Conservation (phyloP, 1,140 invertebrate genomes). For the Nautilus pompilius region DNA sequence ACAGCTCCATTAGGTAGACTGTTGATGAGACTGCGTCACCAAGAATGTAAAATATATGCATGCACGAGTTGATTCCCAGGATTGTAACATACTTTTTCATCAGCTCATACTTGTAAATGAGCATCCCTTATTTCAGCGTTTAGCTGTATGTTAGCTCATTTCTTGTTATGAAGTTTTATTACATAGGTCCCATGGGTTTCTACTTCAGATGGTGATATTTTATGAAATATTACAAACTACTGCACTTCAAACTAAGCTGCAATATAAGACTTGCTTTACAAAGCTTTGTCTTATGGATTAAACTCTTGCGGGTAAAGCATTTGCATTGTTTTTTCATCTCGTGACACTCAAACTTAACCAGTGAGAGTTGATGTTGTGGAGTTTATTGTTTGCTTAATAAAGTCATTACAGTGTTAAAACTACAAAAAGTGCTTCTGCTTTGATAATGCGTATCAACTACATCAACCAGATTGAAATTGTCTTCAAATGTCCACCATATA, state of each 20-base stretch:
- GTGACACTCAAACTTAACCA: not conserved
- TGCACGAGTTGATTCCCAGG: slow-evolving; percentile 20
- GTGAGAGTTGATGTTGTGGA: not conserved
- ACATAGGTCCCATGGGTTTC: not conserved
- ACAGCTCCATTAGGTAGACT: slow-evolving; percentile 1
- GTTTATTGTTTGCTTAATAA: not conserved
- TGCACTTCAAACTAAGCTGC: too few relatives aligned
- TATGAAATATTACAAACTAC: too few relatives aligned
- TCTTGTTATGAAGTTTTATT: not conserved
- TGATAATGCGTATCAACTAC: not conserved
- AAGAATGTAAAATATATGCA: slow-evolving; percentile 19
- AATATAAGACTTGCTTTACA: too few relatives aligned
- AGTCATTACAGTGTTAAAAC: not conserved
- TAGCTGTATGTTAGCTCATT: not conserved
- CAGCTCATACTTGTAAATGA: not conserved
- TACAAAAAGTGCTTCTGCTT: not conserved
- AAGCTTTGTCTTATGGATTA: too few relatives aligned
- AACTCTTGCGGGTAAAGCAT: too few relatives aligned
- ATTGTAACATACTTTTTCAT: too few relatives aligned
- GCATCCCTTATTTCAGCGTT: not conserved
- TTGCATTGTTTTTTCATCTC: too few relatives aligned
- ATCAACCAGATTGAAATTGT: not conserved
- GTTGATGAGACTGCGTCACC: not conserved
- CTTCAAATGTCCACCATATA: not conserved
- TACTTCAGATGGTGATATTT: too few relatives aligned